Evolutionary conservation across 2,888 invertebrate species (phyloP), one percentile per base, ranked within the genome.

Genomic region (Erebia palarica): DNA sequence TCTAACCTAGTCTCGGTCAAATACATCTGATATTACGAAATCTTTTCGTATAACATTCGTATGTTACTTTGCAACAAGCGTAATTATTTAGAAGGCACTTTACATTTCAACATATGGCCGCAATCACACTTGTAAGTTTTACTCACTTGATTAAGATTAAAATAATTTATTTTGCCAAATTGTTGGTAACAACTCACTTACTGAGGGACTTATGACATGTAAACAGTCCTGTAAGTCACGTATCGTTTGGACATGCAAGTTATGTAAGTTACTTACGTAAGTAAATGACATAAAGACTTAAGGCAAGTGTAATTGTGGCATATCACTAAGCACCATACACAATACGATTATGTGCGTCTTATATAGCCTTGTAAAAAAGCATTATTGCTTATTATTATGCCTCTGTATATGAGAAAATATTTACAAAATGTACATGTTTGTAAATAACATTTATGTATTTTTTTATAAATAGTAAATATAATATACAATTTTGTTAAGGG

Each of bases 401-500:
- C 69, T 64, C 21, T 9, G 58, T 65, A 67, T 68, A 67, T 55
- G 44, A 69, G 47, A 65, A 27, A 47, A 69, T 78, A 78, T 80
- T 79, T 80, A 82, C 78, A 80, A 77, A 76, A 75, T 80, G 78
- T 78, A 74, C 18, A 55, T 44, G 11, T 75, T 49, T 75, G 73
- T 71, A 73, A 72, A 72, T 69, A 66, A 47, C 47, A 57, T 47
- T 61, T 66, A 13, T 13, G 1, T 51, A 70, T 60, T 74, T 65
- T 60, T 74, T 65, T 68, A 70, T 74, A 73, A 61, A 73, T 76
- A 58, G 44, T 57, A 70, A 57, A 72, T 76, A 21, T 9, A 36
- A 75, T 78, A 58, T 76, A 78, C 73, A 79, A 58, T 64, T 57
- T 36, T 72, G 68, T 77, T 72, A 78, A 64, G 90, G 91, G 87